A percentile compares a stretch with the other conserved stretches of the same genome.
Conservation (phyloP, 2,797 vertebrate genomes). For the Borostomias antarcticus region DNA sequence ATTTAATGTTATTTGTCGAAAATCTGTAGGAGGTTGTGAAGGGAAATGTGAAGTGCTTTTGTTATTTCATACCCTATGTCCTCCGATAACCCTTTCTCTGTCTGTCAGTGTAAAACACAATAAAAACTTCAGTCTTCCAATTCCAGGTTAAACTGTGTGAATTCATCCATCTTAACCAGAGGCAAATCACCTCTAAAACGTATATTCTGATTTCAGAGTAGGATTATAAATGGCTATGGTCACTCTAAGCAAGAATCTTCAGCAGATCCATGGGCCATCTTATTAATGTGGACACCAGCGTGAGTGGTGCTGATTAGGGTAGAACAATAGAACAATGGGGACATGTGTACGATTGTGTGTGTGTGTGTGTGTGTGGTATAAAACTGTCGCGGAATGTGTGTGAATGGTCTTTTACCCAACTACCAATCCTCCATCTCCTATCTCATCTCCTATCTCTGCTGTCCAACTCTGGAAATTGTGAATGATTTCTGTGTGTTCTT, state of each 20-base stretch:
- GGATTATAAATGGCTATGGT: constrained; percentile 7
- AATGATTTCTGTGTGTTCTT: constrained; percentile 2
- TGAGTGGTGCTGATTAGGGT: constrained; percentile 32
- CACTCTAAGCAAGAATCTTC: background rate
- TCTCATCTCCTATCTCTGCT: constrained; percentile 20
- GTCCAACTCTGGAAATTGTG: constrained; percentile 31
- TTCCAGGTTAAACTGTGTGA: constrained; percentile 50
- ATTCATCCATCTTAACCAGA: constrained; percentile 40
- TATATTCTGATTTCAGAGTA: background rate
- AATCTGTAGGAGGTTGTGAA: constrained; percentile 59
- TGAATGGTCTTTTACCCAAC: constrained; percentile 23
- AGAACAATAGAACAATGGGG: constrained; percentile 62
- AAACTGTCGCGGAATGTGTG: constrained; percentile 39
- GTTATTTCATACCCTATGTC: constrained; percentile 67
- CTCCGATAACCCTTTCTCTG: constrained; percentile 68
- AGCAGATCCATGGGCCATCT: background rate
- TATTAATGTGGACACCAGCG: constrained; percentile 43
- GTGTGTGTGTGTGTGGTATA: constrained; percentile 53
- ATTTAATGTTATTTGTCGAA: constrained; percentile 71
- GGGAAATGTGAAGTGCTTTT: constrained; percentile 67
- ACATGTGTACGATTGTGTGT: constrained; percentile 24
- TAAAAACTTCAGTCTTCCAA: constrained; percentile 68
- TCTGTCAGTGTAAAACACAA: constrained; percentile 73
- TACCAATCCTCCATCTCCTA: constrained; percentile 14
- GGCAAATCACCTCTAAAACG: background rate